A percentile compares a stretch with the other conserved stretches of the same genome.
These are phyloP conservation scores for Zaprionus nigranus DNA, from an alignment of 1,140 invertebrate genomes.

Conservation along the genomic window DNA sequence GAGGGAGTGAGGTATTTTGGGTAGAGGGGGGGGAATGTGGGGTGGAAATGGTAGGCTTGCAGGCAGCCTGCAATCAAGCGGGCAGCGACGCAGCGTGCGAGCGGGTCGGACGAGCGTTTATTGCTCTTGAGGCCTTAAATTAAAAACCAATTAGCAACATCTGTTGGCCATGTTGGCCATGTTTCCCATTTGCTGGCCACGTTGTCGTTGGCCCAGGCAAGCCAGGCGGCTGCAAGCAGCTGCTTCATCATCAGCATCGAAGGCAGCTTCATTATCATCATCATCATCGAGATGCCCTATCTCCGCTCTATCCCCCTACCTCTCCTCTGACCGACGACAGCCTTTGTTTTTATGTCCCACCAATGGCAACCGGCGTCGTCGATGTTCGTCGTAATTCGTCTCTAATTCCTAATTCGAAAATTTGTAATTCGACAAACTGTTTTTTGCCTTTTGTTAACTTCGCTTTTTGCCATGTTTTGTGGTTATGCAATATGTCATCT, in stretches of 20 bases:
- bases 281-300: constrained; percentile 23
- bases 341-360: background rate
- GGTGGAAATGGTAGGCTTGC: background rate
- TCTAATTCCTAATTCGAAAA: constrained; percentile 58
- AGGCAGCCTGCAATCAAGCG: constrained; percentile 26
- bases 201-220: background rate
- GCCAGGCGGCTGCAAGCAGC: constrained; percentile 1
- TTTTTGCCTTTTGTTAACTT: constrained; percentile 23
- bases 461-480: constrained; percentile 34
- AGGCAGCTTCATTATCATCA: constrained; percentile 30
- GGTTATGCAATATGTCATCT: constrained; percentile 43
- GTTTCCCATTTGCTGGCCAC: constrained; percentile 32
- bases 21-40: background rate
- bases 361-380: background rate
- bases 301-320: background rate
- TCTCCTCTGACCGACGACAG: background rate
- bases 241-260: constrained; percentile 39
- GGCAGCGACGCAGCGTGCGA: constrained; percentile 6
- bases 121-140: constrained; percentile 66
- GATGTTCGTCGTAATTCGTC: constrained; percentile 42
- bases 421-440: constrained; percentile 53
- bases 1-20: background rate
- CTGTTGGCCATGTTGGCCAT: constrained; percentile 54
- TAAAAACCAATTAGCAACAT: constrained; percentile 67
- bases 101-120: constrained; percentile 39